Base-by-base conservation (phyloP, 2,888 invertebrate genomes). In the Thereva nobilitata region DNA sequence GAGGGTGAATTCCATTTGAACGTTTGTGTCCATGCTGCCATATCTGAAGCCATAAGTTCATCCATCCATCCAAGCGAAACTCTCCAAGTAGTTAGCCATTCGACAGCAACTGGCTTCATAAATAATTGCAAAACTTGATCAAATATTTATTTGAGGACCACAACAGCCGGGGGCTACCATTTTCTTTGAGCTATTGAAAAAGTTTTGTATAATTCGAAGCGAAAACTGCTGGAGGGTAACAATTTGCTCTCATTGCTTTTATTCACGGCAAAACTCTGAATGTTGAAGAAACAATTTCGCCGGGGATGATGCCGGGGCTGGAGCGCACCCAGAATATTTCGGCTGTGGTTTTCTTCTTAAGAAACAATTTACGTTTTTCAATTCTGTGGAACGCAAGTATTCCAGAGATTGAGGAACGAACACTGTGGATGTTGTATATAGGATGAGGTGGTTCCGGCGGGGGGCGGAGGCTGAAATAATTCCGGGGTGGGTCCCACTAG, bases 151-250 rank as follows among this genome's bases (percentile, higher is more conserved):
- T 61, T 61, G 61, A 61, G 49, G 41, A 61, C 61, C 61, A 61
- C 61, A 61, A 61, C 40, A 40, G 50, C 61, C 34, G 5, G 9
- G 35, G 50, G 61, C 41, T 34, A 34, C 61, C 34, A 41, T 61
- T 61, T 59, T 61, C 61, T 61, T 61, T 61, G 61, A 61, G 61
- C 61, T 61, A 61, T 61, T 61, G 61, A 61, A 61, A 61, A 61
- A 61, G 40, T 61, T 61, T 61, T 61, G 41, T 50, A 61, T 61
- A 61, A 61, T 61, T 61, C 50, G 61, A 49, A 50, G 41, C 61
- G 61, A 50, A 61, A 61, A 50, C 41, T 50, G 49, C 61, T 50
- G 10, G 9, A 61, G 50, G 61, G 50, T 50, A 40, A 61, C 49
- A 61, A 61, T 61, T 61, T 61, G 50, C 41, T 61, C 50, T 61